Evolutionary conservation across 1,140 invertebrate species (phyloP).

Genomic region (Luehdorfia chinensis): DNA sequence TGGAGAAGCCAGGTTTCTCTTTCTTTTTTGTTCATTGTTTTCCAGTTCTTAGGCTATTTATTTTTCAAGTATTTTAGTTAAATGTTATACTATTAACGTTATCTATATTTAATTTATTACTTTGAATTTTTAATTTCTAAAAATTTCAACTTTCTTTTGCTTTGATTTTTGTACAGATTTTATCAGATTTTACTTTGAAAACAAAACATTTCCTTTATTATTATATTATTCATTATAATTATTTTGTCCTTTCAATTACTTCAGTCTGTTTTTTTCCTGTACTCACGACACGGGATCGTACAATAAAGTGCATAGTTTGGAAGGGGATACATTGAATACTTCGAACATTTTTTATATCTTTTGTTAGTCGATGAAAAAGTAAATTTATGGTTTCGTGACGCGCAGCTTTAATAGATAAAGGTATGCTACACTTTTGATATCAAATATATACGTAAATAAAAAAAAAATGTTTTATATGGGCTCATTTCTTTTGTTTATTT

Average conservation of each 20-base stretch:
- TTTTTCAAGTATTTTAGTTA: slow-evolving; percentile 10
- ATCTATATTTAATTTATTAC: not conserved
- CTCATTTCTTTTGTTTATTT: not conserved
- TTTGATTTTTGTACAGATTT: not conserved
- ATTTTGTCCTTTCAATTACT: not conserved
- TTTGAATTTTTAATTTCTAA: not conserved
- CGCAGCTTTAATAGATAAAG: not conserved
- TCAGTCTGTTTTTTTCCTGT: no score
- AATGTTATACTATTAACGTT: not conserved
- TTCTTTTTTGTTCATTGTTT: slow-evolving; percentile 61
- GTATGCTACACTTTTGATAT: not conserved
- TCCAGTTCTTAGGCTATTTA: slow-evolving; percentile 68
- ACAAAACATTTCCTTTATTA: not conserved
- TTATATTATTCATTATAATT: not conserved
- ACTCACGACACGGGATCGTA: not conserved
- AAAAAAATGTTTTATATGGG: not conserved
- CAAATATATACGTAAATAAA: no score
- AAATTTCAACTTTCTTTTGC: no score
- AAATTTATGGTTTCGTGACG: slow-evolving; percentile 8
- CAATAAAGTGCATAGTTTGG: not conserved
- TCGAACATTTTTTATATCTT: not conserved
- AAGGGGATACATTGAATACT: not conserved
- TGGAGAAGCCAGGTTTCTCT: slow-evolving; percentile 51
- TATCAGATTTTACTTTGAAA: not conserved
- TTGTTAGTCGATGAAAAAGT: not conserved